Conservation (phyloP, 2,888 invertebrate species). For the Dione juno region DNA sequence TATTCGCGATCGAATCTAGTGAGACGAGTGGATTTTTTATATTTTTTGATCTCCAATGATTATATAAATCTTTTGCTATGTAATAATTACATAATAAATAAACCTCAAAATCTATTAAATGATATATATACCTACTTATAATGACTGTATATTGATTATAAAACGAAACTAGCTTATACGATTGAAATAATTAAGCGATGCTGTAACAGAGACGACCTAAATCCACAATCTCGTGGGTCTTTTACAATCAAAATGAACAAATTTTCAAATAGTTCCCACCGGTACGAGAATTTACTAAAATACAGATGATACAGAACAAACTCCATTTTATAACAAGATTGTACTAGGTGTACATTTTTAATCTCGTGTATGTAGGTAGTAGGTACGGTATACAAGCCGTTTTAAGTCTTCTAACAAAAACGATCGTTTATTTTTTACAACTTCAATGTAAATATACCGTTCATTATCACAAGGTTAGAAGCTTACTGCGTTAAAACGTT, state of each 20-base stretch:
- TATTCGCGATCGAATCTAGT: slow-evolving; percentile 11
- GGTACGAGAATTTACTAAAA: not conserved
- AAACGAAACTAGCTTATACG: slow-evolving; percentile 14
- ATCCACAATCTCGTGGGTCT: slow-evolving; percentile 14
- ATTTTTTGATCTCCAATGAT: slow-evolving; percentile 21
- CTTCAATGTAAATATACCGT: not conserved
- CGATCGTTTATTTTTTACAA: slow-evolving; percentile 6
- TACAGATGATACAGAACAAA: not conserved
- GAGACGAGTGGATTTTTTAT: slow-evolving; percentile 21
- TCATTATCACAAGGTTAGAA: not conserved
- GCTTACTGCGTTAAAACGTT: too few relatives aligned
- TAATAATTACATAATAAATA: slow-evolving; percentile 24
- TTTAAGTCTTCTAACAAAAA: slow-evolving; percentile 18
- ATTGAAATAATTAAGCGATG: slow-evolving; percentile 6
- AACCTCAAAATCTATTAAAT: slow-evolving; percentile 6
- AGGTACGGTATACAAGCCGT: not conserved
- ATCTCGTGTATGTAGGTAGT: not conserved
- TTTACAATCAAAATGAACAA: slow-evolving; percentile 3
- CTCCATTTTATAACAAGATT: not conserved
- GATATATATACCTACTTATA: slow-evolving; percentile 13
- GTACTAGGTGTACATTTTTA: not conserved
- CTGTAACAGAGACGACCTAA: slow-evolving; percentile 20
- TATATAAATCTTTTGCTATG: slow-evolving; percentile 23
- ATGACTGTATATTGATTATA: slow-evolving; percentile 2
- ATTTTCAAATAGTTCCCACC: slow-evolving; percentile 5